Base-by-base conservation (phyloP, 2,797 vertebrate genomes). In the Tympanoctomys barrerae region DNA sequence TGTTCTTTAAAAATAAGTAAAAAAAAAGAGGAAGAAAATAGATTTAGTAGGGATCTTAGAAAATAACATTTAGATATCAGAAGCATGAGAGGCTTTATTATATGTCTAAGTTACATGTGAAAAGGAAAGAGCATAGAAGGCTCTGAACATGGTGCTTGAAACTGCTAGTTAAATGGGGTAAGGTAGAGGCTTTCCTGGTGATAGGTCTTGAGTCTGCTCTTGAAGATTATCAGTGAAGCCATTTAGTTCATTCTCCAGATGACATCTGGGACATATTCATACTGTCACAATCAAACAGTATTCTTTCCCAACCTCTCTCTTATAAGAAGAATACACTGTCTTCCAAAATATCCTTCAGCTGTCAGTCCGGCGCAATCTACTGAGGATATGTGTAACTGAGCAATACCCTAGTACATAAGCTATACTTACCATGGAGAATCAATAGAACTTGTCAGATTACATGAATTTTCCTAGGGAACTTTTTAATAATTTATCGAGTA, bases 401-500 rank as follows among this genome's bases (percentile, higher is more conserved):
- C 4, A 36, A 68, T 1, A 18, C 5, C 49, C 59, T 71, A 10
- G 24, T 64, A 33, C 62, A 59, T 81, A 66, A 82, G 68, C 64
- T 31, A 24, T 33, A 79, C 9, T 42, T 80, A 21, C 49, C 71
- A 85, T 8, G 52, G 82, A 75, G 87, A 68, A 75, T 42, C 89
- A 81, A 42, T 36, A 95, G 21, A 83, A 80, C 4, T 59, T 92
- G 24, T 73, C 90, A 61, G 28, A 94, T 64, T 92, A 84, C 78
- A 89, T 87, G 28, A 89, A 92, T 46, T 97, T 95, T 90, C 89
- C 66, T 33, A 75, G 88, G 21, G 84, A 96, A 66, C 78, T 68
- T 21, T 95, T 94, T 89, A 87, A 84, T 88, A 93, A 80, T 75
- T 73, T 84, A 93, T 49, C 49, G 83, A 70, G 77, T 87, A 92